Conservation (phyloP, 2,113 vertebrate genomes). For the Spermophilus dauricus region DNA sequence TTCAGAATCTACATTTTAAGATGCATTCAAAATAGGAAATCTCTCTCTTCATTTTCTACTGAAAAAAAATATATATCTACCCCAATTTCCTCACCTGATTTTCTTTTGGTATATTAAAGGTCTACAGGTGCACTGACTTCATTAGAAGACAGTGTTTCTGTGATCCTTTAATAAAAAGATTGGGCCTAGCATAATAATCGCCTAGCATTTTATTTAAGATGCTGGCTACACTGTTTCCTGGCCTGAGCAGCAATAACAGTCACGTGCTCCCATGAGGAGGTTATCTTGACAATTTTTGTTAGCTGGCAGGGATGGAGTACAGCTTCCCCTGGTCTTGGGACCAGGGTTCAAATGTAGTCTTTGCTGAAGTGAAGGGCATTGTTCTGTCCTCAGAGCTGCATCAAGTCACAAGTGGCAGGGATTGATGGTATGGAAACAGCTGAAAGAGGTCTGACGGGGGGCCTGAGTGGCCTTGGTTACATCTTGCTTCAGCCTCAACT, state of each 20-base stretch:
- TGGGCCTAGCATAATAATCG: slow-evolving; percentile 79
- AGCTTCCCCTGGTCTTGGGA: slow-evolving; percentile 81
- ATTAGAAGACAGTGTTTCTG: slow-evolving; percentile 75
- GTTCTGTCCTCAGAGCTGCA: slow-evolving; percentile 83
- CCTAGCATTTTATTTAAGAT: slow-evolving; percentile 83
- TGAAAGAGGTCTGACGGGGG: accelerated
- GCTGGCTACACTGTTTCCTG: slow-evolving; percentile 76
- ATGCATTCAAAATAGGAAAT: slow-evolving; percentile 57
- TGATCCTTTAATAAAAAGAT: slow-evolving; percentile 80
- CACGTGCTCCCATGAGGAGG: slow-evolving; percentile 81
- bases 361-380: slow-evolving; percentile 83
- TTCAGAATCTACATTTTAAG: slow-evolving; percentile 66
- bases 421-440: not conserved
- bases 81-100: slow-evolving; percentile 72
- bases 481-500: accelerated
- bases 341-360: slow-evolving; percentile 84
- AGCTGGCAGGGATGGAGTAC: slow-evolving; percentile 83
- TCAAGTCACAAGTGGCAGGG: slow-evolving; percentile 77
- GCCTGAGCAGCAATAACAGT: slow-evolving; percentile 82
- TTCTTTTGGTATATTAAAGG: slow-evolving; percentile 78
- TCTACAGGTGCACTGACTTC: slow-evolving; percentile 80
- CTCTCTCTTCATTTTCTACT: slow-evolving; percentile 74
- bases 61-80: slow-evolving; percentile 27
- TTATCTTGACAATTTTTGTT: slow-evolving; percentile 85
- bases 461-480: accelerated